Conservation (phyloP, 1,140 invertebrate genomes). For the Anastrepha obliqua region DNA sequence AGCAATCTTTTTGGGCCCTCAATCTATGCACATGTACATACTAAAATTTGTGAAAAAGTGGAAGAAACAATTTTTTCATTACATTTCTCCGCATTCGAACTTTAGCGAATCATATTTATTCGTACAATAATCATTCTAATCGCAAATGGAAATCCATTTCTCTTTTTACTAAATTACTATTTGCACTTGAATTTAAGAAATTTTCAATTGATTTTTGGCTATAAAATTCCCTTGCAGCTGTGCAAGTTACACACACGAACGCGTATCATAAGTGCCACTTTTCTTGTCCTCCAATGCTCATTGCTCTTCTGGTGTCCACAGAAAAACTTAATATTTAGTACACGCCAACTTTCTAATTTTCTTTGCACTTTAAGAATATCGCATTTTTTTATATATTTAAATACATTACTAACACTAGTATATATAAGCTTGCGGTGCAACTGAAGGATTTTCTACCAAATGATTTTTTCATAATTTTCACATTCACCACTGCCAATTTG, state of each 20-base stretch:
- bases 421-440: not conserved
- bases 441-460: slow-evolving; percentile 48
- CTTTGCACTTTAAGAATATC: slow-evolving; percentile 3
- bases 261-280: not conserved
- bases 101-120: not conserved
- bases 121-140: not conserved
- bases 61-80: not conserved
- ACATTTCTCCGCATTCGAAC: not conserved
- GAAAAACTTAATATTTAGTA: slow-evolving; percentile 10
- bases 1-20: slow-evolving; percentile 58
- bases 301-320: not conserved
- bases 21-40: slow-evolving; percentile 72
- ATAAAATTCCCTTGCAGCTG: not conserved
- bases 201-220: slow-evolving; percentile 17
- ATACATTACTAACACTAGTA: not conserved
- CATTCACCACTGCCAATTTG: slow-evolving; percentile 50
- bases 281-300: not conserved
- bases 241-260: not conserved
- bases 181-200: not conserved
- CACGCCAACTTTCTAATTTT: not conserved
- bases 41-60: slow-evolving; percentile 64
- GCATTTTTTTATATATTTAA: not conserved
- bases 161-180: not conserved
- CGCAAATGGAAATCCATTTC: not conserved
- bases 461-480: slow-evolving; percentile 29